phyloP scores from a whole-genome alignment of 2,888 invertebrate genomes.

The Agrochola circellaris region DNA sequence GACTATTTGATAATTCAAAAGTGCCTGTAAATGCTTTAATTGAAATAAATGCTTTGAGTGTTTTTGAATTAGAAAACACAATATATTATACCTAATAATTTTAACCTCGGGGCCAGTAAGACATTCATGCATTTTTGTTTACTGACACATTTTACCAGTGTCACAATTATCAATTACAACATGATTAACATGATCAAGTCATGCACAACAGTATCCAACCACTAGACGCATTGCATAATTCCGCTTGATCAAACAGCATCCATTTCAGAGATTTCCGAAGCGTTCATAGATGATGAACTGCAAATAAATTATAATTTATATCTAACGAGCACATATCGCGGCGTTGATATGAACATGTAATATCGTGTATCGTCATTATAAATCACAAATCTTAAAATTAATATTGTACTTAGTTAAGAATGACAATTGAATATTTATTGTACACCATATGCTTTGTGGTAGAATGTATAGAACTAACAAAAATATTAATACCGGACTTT shows the following conservation, averaged over 20 bases:
- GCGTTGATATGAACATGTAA: conserved; percentile 40
- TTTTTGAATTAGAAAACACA: too few species aligned
- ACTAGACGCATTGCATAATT: conserved; percentile 15
- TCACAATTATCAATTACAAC: not conserved
- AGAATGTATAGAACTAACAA: too few species aligned
- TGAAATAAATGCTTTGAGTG: too few species aligned
- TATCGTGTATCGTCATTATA: too few species aligned
- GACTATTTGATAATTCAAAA: too few species aligned
- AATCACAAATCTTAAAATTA: too few species aligned
- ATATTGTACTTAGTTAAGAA: too few species aligned
- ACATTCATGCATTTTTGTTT: not conserved
- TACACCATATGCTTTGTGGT: too few species aligned
- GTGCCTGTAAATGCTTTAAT: too few species aligned
- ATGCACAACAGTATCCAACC: conserved; percentile 9
- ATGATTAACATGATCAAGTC: not conserved
- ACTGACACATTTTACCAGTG: not conserved
- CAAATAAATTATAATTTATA: conserved; percentile 42
- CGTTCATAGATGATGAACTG: conserved; percentile 4
- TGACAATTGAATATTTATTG: too few species aligned
- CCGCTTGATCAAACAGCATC: conserved; percentile 30
- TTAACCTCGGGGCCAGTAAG: not conserved
- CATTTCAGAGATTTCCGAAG: conserved; percentile 10
- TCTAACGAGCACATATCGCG: conserved; percentile 18
- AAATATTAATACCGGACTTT: too few species aligned
- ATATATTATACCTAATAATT: not conserved